Conservation (phyloP, 2,888 invertebrate genomes). For the Zygaena filipendulae region DNA sequence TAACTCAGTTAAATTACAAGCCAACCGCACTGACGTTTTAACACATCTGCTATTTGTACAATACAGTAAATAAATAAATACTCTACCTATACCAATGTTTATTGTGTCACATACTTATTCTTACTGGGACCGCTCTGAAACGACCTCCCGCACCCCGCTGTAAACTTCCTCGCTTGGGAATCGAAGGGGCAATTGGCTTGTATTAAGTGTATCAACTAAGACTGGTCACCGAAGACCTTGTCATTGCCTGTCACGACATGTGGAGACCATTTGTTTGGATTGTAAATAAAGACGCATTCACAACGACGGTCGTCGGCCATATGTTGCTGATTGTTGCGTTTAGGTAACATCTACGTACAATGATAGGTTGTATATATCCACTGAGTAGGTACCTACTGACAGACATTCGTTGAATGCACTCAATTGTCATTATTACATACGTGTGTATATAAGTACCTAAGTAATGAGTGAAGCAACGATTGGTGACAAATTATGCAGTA, state of each 20-base stretch:
- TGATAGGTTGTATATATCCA: too few species aligned
- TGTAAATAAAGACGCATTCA: slow-evolving; percentile 51
- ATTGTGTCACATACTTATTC: slow-evolving; percentile 53
- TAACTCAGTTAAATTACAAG: too few species aligned
- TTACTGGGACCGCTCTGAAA: slow-evolving; percentile 20
- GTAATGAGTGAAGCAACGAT: too few species aligned
- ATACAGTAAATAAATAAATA: slow-evolving; percentile 55
- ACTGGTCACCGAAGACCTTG: slow-evolving; percentile 40
- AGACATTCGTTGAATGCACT: too few species aligned
- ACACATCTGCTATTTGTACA: slow-evolving; percentile 55
- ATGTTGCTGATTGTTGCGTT: too few species aligned
- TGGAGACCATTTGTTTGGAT: slow-evolving; percentile 54
- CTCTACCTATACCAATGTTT: slow-evolving; percentile 40
- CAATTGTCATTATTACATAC: too few species aligned
- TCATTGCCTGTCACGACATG: slow-evolving; percentile 55
- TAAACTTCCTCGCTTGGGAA: too few species aligned
- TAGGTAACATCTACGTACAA: too few species aligned
- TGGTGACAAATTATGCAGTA: too few species aligned
- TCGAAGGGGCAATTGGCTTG: slow-evolving; percentile 4
- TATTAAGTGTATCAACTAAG: slow-evolving; percentile 19
- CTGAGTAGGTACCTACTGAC: too few species aligned
- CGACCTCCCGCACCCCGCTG: slow-evolving; percentile 19
- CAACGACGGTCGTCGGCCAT: slow-evolving; percentile 29
- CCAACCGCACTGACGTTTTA: too few species aligned
- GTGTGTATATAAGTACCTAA: too few species aligned